Percentiles rank a stretch among this genome's conserved stretches.
Evolutionary conservation across 37 sponge, comb jelly and placozoan species (phyloP).

Genomic region (Beroe forskalii): DNA sequence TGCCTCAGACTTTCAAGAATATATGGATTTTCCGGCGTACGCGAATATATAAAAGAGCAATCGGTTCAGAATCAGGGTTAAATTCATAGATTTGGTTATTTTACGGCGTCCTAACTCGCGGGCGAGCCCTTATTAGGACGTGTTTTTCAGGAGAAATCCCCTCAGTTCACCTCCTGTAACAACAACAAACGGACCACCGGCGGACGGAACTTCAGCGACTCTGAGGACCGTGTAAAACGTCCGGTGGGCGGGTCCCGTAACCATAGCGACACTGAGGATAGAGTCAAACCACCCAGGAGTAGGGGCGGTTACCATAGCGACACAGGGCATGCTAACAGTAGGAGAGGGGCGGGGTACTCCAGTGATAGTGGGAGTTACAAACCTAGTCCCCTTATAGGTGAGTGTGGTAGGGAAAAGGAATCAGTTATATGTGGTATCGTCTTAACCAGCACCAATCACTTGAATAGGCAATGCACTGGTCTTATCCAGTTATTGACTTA

Average conservation of each 20-base stretch:
- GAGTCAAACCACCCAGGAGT: neutral
- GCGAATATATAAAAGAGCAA: too few relatives aligned
- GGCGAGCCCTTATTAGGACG: too few relatives aligned
- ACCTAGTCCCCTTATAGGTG: neutral
- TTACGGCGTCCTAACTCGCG: too few relatives aligned
- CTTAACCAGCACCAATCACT: too few relatives aligned
- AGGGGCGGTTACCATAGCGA: slow-evolving; percentile 48
- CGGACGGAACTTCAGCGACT: neutral
- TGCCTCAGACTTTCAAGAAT: too few relatives aligned
- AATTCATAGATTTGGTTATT: too few relatives aligned
- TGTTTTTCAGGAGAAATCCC: slow-evolving; percentile 65
- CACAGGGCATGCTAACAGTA: neutral
- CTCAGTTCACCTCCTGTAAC: slow-evolving; percentile 20
- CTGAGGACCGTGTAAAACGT: neutral
- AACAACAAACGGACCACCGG: neutral
- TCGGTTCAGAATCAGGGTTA: too few relatives aligned
- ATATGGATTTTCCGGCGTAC: too few relatives aligned
- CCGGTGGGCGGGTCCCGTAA: neutral
- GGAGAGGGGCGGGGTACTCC: slow-evolving; percentile 12
- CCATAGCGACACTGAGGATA: slow-evolving; percentile 41
- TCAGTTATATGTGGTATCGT: too few relatives aligned
- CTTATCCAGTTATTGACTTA: too few relatives aligned
- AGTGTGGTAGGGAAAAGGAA: neutral
- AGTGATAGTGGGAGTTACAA: slow-evolving; percentile 54
- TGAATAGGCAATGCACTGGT: too few relatives aligned